Conservation (phyloP, 2,113 vertebrate species). For the Pterocles gutturalis region DNA sequence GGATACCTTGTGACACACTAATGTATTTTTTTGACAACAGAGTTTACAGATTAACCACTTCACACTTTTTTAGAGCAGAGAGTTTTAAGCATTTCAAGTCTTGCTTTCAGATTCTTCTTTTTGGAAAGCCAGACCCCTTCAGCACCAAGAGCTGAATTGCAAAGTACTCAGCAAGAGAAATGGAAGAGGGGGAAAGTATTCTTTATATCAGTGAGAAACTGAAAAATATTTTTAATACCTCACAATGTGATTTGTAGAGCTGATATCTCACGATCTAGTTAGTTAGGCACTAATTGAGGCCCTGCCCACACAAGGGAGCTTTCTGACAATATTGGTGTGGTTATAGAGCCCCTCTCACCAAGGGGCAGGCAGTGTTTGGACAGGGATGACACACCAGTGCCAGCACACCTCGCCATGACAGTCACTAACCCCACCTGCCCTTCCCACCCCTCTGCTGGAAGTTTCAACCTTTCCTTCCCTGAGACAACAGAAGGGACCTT, state of each 20-base stretch:
- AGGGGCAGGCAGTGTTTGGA: neutral
- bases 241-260: neutral
- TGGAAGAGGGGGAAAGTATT: neutral
- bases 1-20: neutral
- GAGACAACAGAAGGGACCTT: neutral
- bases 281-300: neutral
- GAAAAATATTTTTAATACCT: neutral
- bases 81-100: neutral
- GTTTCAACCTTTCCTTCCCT: neutral
- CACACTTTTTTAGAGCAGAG: neutral
- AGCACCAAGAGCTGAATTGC: neutral
- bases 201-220: neutral
- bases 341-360: neutral
- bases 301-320: neutral
- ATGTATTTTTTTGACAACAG: neutral
- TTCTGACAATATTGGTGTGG: neutral
- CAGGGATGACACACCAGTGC: fast-evolving
- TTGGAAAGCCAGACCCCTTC: neutral
- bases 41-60: neutral
- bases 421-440: neutral
- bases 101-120: neutral
- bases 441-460: neutral
- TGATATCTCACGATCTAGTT: neutral
- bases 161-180: neutral
- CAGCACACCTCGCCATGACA: neutral